These are phyloP conservation scores for Anabacerthia variegaticeps DNA, from an alignment of 2,797 vertebrate genomes.

Conservation along the genomic window DNA sequence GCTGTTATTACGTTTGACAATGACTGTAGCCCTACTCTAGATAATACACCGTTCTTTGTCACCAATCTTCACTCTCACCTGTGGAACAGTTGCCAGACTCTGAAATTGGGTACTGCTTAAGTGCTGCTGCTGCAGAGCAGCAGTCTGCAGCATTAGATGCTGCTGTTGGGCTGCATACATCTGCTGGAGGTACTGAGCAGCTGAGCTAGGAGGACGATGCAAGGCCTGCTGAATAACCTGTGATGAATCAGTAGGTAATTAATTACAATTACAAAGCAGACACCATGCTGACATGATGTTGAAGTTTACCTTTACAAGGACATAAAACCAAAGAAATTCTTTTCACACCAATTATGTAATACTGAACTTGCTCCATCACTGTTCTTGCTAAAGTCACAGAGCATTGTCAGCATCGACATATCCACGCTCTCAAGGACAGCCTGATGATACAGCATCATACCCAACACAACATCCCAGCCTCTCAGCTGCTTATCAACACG, in stretches of 20 bases:
- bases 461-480: not conserved
- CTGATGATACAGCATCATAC: not conserved
- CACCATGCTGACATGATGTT: conserved; percentile 14
- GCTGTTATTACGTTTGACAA: conserved; percentile 25
- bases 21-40: not conserved
- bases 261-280: conserved; percentile 52
- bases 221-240: conserved; percentile 93
- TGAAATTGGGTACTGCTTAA: conserved; percentile 86
- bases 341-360: not conserved
- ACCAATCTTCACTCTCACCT: conserved; percentile 78
- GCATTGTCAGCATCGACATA: not conserved
- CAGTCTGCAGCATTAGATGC: conserved; percentile 92
- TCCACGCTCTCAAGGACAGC: not conserved
- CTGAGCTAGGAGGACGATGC: conserved; percentile 90
- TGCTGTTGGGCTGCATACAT: conserved; percentile 96
- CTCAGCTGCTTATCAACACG: not conserved
- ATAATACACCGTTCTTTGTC: not conserved
- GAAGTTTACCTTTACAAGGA: conserved; percentile 8
- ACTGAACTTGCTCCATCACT: not conserved
- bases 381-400: not conserved
- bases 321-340: not conserved
- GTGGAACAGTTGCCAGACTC: conserved; percentile 86
- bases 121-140: conserved; percentile 91
- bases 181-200: conserved; percentile 93
- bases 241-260: conserved; percentile 61